phyloP scores from a whole-genome alignment of 2,888 invertebrate genomes.

The Rugalucina vietnamica region DNA sequence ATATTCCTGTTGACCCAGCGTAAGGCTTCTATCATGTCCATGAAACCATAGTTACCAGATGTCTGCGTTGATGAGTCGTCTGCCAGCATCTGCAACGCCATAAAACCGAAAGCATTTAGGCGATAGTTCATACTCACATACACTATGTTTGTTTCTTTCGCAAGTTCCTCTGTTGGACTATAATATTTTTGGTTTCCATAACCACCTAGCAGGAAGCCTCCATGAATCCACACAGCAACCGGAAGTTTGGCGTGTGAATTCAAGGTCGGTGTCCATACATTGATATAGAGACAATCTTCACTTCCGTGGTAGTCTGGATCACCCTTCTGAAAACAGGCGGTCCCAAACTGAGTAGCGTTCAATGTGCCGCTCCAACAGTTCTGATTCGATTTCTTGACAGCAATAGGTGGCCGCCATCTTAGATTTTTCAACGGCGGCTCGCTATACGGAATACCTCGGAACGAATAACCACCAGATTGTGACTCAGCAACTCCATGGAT shows the following conservation, averaged over 20 bases:
- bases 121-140: constrained; percentile 95
- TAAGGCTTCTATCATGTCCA: constrained; percentile 71
- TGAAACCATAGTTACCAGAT: constrained; percentile 74
- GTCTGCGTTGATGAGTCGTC: constrained; percentile 46
- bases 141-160: constrained; percentile 91
- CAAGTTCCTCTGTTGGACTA: constrained; percentile 90
- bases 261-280: constrained; percentile 77
- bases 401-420: constrained; percentile 67
- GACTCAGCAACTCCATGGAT: constrained; percentile 57
- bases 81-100: constrained; percentile 86
- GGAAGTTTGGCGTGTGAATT: constrained; percentile 61
- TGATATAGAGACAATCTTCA: constrained; percentile 53
- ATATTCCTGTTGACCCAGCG: constrained; percentile 73
- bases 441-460: constrained; percentile 72
- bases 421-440: constrained; percentile 58
- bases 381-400: constrained; percentile 13
- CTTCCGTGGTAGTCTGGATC: constrained; percentile 49
- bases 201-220: constrained; percentile 66
- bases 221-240: constrained; percentile 80
- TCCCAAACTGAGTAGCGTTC: constrained; percentile 60
- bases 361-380: constrained; percentile 69
- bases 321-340: constrained; percentile 62
- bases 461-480: constrained; percentile 56
- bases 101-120: constrained; percentile 89
- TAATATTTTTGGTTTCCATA: constrained; percentile 60